Base-by-base conservation (phyloP, 2,888 invertebrate species). In the Barypeithes pellucidus region DNA sequence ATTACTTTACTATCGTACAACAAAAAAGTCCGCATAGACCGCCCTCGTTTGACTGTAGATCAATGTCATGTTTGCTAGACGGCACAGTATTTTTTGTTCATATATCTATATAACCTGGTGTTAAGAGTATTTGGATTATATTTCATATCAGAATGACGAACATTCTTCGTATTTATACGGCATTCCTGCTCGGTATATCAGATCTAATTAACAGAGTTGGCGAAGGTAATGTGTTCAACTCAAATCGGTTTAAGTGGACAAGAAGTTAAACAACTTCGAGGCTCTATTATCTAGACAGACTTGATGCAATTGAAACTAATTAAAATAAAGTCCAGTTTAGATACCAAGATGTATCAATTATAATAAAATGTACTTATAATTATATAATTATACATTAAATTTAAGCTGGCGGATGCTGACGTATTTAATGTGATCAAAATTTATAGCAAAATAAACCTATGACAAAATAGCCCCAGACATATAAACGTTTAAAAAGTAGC, bases 201-300 rank as follows among this genome's bases (percentile, higher is more conserved):
- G 47, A 47, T 47, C 47, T 47, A 47, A 47, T 47, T 47, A 47
- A 47, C 50, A 52, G 5, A 24, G 47, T 22, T 52, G n/a, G n/a
- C 29, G 4, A 52, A 52, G 52, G 24, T 24, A 52, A 52, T 52
- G 24, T 52, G 50, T 52, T 24, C 24, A 52, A n/a, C 50, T 24
- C 24, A 52, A 52, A 52, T 29, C 20, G 24, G 24, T 52, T 52
- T 52, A 52, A 52, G 22, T 29, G 29, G 24, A 52, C 52, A 52
- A 52, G 52, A 52, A 52, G 29, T 52, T 29, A 52, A 52, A 52
- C 52, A 52, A 52, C 29, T 52, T 29, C 29, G 29, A 29, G 29
- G 14, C 29, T 52, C 52, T 52, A 24, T 52, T 52, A 52, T 52
- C 52, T 5, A 22, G n/a, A n/a, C 29, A 14, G 24, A 52, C 52